Evolutionary conservation across 1,140 invertebrate genomes (phyloP), one percentile per base, ranked within the genome.

Genomic region (Lysiphlebus fabarum): DNA sequence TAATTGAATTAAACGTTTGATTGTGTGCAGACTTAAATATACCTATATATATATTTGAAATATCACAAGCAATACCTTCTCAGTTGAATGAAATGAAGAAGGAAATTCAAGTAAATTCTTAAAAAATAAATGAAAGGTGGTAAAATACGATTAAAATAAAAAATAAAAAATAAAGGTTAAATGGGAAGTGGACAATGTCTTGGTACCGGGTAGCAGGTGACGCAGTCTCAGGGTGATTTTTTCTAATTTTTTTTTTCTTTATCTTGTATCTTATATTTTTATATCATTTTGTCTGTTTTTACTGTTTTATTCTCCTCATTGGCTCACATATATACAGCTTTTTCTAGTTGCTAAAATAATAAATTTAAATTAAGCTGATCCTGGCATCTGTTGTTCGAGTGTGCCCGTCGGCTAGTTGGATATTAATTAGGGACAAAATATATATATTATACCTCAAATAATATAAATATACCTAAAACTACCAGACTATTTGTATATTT

Each of bases 141-240:
- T 26, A 26, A 26, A 26, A 26, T 26, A 36, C 9, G 44, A 36
- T 55, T 33, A 34, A 34, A 34, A 14, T 43, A 55, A 57, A 49
- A 11, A 42, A 37, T 45, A 51, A 56, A 53, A 53, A 43, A 12
- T 49, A 7, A 11, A 42, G 12, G 43, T 37, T 7, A 62, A 40
- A 57, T 7, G 17, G 9, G 40, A 38, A 54, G 54, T 56, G 49
- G 44, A 62, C 43, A n/a, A 37, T 40, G 62, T 59, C 51, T 61
- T 62, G 59, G 53, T 51, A 59, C 41, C 65, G 67, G 65, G 64
- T 68, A 72, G 70, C 72, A 74, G 72, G 70, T 73, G 72, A 70
- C 66, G 63, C 64, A 53, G 56, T 65, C 62, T 69, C 59, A 56
- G 51, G 57, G 61, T 56, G 42, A 63, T 56, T 55, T 12, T 56